Percentiles rank a stretch among this genome's conserved stretches.
phyloP scores from a whole-genome alignment of 1,140 invertebrate genomes.

The Diachasmimorpha longicaudata region DNA sequence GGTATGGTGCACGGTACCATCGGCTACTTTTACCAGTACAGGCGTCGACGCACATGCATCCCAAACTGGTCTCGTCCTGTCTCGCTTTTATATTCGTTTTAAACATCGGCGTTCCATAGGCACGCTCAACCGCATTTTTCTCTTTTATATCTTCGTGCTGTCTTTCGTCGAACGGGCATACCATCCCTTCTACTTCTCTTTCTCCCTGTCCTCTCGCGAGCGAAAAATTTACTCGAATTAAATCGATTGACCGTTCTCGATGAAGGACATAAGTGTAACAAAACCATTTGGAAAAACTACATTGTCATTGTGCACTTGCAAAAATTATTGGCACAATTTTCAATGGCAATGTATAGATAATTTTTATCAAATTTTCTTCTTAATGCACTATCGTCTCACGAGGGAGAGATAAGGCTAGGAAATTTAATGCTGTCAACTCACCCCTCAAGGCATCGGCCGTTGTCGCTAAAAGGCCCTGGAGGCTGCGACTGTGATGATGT shows the following conservation, averaged over 20 bases:
- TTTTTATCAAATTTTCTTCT: too few relatives aligned
- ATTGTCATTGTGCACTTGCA: too few relatives aligned
- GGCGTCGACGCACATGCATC: conserved; percentile 4
- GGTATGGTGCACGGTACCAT: neutral
- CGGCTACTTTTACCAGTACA: neutral
- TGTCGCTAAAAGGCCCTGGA: conserved; percentile 69
- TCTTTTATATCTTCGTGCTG: conserved; percentile 1
- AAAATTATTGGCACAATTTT: too few relatives aligned
- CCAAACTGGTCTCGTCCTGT: conserved; percentile 12
- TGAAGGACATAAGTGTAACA: too few relatives aligned
- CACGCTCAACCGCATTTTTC: conserved; percentile 22
- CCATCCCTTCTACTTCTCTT: neutral
- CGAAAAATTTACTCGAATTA: neutral
- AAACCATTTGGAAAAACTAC: too few relatives aligned
- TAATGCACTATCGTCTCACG: neutral
- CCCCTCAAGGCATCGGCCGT: conserved; percentile 70
- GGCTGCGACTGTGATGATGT: conserved; percentile 67
- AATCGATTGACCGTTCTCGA: neutral
- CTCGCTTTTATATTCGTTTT: neutral
- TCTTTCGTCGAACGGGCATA: conserved; percentile 8
- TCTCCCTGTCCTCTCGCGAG: neutral
- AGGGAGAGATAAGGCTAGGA: neutral
- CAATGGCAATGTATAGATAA: too few relatives aligned
- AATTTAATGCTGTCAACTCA: conserved; percentile 48
- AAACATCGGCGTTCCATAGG: neutral